Base-by-base conservation (phyloP, 2,797 vertebrate species). In the Pseudotriccus pelzelni region DNA sequence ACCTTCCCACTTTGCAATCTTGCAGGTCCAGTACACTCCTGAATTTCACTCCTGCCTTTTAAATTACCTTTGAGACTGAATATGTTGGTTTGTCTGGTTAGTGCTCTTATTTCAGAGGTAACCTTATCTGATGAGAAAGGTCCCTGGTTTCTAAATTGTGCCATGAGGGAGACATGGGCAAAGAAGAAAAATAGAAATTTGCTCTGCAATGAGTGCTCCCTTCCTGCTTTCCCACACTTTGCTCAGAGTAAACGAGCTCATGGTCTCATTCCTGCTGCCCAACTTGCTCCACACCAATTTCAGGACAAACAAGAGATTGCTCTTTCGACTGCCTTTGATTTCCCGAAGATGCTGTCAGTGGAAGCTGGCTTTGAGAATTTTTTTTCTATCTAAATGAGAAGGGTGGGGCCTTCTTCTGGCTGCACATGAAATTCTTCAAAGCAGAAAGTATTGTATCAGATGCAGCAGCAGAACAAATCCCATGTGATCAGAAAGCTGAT, bases 401-500 rank as follows among this genome's bases (percentile, higher is more conserved):
- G 94, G 95, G 95, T 87, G 89, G 84, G 94, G 69, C 84, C 59
- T 91, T 79, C 66, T 96, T 43, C 90, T 86, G 87, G 69, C 47
- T 95, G 27, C 68, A 12, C 66, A 44, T 44, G 58, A 92, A 85
- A 81, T 91, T 89, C 32, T 84, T 91, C 93, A 93, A 86, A 95
- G 95, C 94, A 76, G 82, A 80, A 91, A 43, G 66, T 39, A 64
- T 89, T 89, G 46, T 70, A 89, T 95, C 73, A 92, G 89, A 89
- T 94, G 76, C 84, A 89, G 89, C 84, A 85, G 93, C 84, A 89
- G 94, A 96, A 73, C 76, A 82, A 89, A 94, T 97, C 96, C 94
- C 93, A 88, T 95, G 93, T 96, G 97, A 93, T 96, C 95, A 91
- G 92, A 91, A 96, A 93, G 77, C 93, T 96, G 92, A 96, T 97